Base-by-base conservation (phyloP, 1,140 invertebrate genomes). In the Pseudachorutes palmiensis region DNA sequence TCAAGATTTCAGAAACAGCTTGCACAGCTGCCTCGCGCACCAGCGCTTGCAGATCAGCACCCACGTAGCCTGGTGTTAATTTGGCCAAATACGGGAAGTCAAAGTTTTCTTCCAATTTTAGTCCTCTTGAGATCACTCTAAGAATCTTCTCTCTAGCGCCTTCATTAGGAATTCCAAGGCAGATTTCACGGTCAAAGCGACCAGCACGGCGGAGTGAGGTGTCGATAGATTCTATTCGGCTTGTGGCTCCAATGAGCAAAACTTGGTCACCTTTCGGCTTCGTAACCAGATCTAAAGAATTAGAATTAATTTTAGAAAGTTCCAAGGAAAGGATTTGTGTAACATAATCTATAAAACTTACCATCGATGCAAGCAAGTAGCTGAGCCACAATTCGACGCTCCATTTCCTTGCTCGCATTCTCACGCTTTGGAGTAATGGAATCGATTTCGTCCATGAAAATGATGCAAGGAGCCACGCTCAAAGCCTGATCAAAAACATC, bases 371-470 rank as follows among this genome's bases (percentile, higher is more conserved):
- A 93, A 9, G 86, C 85, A 3, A 95, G 80, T 36, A 98, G 80
- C 78, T 98, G 94, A 22, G 94, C 86, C 2, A 98, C 94, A 78
- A 98, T 94, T 73, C 95, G 80, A 70, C 88, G 83, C 76, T 98
- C 94, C 94, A 98, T 98, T 76, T 95, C 94, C 77, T 89, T 89
- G 73, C 92, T 88, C 1, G 92, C 90, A 70, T 85, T 88, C 67
- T 94, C 87, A 76, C 93, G 83, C 72, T 90, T 92, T 14, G 88
- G 88, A 33, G 88, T 89, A 65, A 97, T 87, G 29, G 89, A 86
- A 82, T 97, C 94, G 64, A 97, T 90, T 81, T 96, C 92, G 79
- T 97, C 94, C 64, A 97, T 87, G 73, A 97, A 94, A n/a, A 97
- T 78, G 29, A 97, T 83, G 78, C 91, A 91, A 0, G 92, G 91